Evolutionary conservation across 2,888 invertebrate species (phyloP), one percentile per base, ranked within the genome.

Genomic region (Scelioninae gen. 1): DNA sequence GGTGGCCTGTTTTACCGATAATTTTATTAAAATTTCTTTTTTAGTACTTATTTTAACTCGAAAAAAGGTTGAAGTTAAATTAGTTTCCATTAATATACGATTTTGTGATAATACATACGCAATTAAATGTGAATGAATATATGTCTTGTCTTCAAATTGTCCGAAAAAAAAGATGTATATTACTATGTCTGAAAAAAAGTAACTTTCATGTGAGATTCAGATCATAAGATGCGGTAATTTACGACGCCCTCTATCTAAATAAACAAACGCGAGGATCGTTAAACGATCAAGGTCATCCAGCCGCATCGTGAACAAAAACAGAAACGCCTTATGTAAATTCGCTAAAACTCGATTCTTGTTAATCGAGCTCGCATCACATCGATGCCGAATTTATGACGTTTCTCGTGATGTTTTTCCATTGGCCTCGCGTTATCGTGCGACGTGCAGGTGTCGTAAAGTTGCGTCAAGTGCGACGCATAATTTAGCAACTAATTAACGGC

Each of bases 401-500:
- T 76, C 71, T 72, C 55, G 58, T 60, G 79, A 66, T 71, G 58
- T 72, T 75, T 76, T 72, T n/a, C 60, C 65, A 53, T 51, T 53
- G n/a, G 71, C 9, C 31, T 11, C 34, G 49, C 55, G 56, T 77
- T 68, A 77, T 82, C 82, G 66, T 34, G 58, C 66, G 47, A 55
- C 40, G 31, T 49, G 65, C 78, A 74, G 76, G 45, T 56, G 77
- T 77, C 84, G 77, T 84, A 82, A 84, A 84, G 53, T 78, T 86
- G 89, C 87, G 88, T 88, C 88, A 87, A 87, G 88, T 88, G 86
- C 83, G 86, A 88, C 87, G 87, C 88, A 90, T 91, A 92, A 92
- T 92, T 92, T 92, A 92, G 91, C 88, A 91, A 89, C 92, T 92
- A 92, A 92, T 92, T 92, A 92, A 92, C 91, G 90, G 90, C 90